A percentile compares a stretch with the other conserved stretches of the same genome.
Conservation (phyloP, 2,797 vertebrate species). For the Sebastes cheni region DNA sequence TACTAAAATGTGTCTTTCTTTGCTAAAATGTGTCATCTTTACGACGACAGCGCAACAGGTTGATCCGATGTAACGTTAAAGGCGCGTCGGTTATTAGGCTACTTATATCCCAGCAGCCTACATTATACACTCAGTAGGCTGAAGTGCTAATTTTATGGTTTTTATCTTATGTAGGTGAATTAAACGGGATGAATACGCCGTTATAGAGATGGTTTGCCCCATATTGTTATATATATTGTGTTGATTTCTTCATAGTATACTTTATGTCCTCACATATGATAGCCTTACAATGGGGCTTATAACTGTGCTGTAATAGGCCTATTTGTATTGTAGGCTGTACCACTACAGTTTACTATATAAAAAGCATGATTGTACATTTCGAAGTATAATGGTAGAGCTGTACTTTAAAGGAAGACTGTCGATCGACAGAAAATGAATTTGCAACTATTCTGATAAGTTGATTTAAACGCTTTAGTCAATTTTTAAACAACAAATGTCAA, state of each 20-base stretch:
- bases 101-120: not conserved
- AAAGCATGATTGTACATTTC: not conserved
- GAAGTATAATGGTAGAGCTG: not conserved
- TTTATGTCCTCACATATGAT: not conserved
- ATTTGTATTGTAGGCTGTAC: not conserved
- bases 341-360: not conserved
- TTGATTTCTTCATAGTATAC: not conserved
- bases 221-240: not conserved
- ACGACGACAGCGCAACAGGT: slow-evolving; percentile 71
- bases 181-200: accelerated
- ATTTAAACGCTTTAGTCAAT: not conserved
- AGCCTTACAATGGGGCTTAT: not conserved
- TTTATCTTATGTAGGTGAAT: not conserved
- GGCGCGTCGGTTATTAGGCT: not conserved
- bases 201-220: not conserved
- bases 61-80: slow-evolving; percentile 39
- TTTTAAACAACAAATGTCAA: not conserved
- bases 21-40: not conserved
- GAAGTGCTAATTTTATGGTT: not conserved
- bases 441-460: not conserved
- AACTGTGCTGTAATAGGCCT: not conserved
- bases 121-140: too few relatives aligned
- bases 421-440: too few relatives aligned
- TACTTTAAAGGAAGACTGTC: not conserved
- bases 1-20: not conserved